Base-by-base conservation (phyloP, 2,888 invertebrate genomes). In the Ophioninae sp. region DNA sequence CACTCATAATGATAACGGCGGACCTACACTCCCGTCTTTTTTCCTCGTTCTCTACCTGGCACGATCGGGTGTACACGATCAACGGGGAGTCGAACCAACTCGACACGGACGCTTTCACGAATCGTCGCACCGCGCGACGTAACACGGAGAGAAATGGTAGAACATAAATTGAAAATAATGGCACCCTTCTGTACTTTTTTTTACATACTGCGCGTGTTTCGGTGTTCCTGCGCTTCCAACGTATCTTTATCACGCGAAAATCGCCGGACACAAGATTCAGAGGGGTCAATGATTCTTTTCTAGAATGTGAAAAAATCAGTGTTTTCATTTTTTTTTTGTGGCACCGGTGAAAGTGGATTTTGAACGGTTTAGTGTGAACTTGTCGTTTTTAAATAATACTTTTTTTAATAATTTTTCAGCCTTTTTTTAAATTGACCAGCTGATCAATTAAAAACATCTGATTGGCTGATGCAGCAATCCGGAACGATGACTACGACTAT, bases 91-190 rank as follows among this genome's bases (percentile, higher is more conserved):
- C 81, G 51, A 79, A 77, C 81, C 9, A 79, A 81, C 85, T 87
- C 89, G 89, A 89, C 89, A 83, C 85, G 85, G 86, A 88, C 88
- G 89, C 86, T 90, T 89, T 84, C 82, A 72, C 87, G 79, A 82
- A 83, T 85, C 80, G 86, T 83, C 83, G 82, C 83, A 75, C 76
- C 71, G 71, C 61, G 68, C 81, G 22, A 9, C 76, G 80, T 80
- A 72, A 67, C 71, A 76, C 51, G 58, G 61, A 79, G 69, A 77
- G 59, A 73, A 78, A 71, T 87, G 84, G 85, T 83, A 88, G 89
- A 87, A 88, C 91, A 92, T 92, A 91, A 92, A 92, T 92, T 91
- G 91, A 91, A 91, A 91, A 89, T 91, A 92, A 91, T 91, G 91
- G 90, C 85, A 84, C 81, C 81, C 61, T 71, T 69, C 41, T 68